Conservation (phyloP, 2,888 invertebrate species). For the Lottia scabra region DNA sequence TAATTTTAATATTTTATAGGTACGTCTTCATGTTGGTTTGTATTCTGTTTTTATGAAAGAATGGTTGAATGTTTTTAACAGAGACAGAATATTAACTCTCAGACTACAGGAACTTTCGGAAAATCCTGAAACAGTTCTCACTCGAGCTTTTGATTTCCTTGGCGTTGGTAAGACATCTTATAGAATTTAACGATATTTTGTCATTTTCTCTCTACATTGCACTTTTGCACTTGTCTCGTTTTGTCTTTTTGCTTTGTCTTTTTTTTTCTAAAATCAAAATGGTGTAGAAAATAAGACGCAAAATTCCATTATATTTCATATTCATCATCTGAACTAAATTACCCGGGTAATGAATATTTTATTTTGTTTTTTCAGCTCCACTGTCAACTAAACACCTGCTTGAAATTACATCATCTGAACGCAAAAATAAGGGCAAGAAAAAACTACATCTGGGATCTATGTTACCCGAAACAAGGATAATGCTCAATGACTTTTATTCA, state of each 20-base stretch:
- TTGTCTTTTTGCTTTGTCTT: no score
- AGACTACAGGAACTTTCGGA: neutral
- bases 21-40: neutral
- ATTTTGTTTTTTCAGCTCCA: conserved; percentile 7
- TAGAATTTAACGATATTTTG: no score
- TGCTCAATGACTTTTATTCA: conserved; percentile 20
- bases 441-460: conserved; percentile 13
- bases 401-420: neutral
- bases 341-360: no score
- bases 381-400: conserved; percentile 6
- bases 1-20: neutral
- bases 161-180: neutral
- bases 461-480: conserved; percentile 17
- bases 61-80: neutral
- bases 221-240: no score
- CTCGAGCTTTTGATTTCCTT: conserved; percentile 2
- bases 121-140: neutral
- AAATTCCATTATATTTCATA: no score
- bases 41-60: neutral
- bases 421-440: conserved; percentile 10
- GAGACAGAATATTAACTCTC: neutral
- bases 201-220: no score
- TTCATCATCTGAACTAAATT: no score
- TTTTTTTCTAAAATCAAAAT: no score
- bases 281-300: no score